Percentiles rank a stretch among this genome's conserved stretches.
Evolutionary conservation across 37 sponge, comb jelly and placozoan genomes (phyloP).

Genomic region (Cladorhizidae sp.): DNA sequence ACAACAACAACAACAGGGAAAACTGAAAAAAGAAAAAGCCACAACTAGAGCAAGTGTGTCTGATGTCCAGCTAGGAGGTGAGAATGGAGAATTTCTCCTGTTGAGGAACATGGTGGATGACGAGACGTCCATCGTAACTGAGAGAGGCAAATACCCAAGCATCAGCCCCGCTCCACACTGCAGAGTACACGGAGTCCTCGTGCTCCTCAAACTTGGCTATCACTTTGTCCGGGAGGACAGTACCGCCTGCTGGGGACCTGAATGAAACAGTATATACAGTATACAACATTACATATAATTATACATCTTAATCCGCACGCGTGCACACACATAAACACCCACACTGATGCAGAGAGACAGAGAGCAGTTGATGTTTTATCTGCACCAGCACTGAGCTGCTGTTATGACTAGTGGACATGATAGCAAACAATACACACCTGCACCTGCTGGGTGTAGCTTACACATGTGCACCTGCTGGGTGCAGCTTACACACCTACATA

Average conservation of each 20-base stretch:
- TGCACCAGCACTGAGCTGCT: too few species aligned
- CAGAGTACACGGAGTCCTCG: constrained; percentile 95
- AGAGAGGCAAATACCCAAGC: constrained; percentile 98
- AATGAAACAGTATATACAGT: too few species aligned
- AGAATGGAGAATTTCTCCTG: constrained; percentile 78
- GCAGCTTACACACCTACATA: too few species aligned
- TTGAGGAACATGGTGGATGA: constrained; percentile 90
- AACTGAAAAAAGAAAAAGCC: neutral
- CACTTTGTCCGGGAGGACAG: constrained; percentile 58
- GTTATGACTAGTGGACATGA: too few species aligned
- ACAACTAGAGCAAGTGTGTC: neutral
- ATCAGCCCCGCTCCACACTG: constrained; percentile 89
- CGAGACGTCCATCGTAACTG: constrained; percentile 95
- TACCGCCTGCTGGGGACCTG: too few species aligned
- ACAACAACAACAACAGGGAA: too few species aligned
- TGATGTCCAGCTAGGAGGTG: constrained; percentile 26
- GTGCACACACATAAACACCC: too few species aligned
- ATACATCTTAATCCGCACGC: neutral
- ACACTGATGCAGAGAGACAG: too few species aligned
- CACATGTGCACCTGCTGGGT: too few species aligned
- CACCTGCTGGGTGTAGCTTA: too few species aligned
- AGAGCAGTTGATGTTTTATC: too few species aligned
- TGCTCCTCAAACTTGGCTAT: constrained; percentile 89
- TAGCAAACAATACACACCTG: too few species aligned
- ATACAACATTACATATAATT: neutral